Conservation (phyloP, 1,140 invertebrate species). For the Eulimnadia texana region DNA sequence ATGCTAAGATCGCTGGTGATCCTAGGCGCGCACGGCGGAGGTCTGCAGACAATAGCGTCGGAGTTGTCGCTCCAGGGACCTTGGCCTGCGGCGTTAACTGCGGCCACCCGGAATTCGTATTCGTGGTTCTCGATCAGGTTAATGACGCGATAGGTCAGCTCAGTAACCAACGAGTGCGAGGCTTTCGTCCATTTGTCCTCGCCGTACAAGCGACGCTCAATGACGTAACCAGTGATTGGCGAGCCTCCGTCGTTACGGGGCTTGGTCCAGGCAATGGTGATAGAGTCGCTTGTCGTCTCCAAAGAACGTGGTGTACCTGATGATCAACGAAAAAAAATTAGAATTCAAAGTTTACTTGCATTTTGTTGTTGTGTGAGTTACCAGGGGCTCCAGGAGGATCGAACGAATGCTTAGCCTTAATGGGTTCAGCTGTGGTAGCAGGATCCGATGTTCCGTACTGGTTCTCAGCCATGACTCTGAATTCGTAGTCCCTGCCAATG, state of each 20-base stretch:
- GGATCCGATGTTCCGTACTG: slow-evolving; percentile 90
- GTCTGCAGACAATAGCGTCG: slow-evolving; percentile 73
- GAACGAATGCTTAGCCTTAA: slow-evolving; percentile 89
- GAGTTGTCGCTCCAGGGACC: slow-evolving; percentile 81
- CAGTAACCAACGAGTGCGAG: slow-evolving; percentile 61
- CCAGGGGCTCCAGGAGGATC: slow-evolving; percentile 75
- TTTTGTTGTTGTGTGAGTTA: too few relatives aligned
- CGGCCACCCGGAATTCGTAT: slow-evolving; percentile 93
- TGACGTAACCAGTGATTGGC: slow-evolving; percentile 75
- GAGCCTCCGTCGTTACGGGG: slow-evolving; percentile 86
- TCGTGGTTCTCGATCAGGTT: slow-evolving; percentile 86
- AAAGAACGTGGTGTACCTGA: slow-evolving; percentile 56
- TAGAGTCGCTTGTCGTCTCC: slow-evolving; percentile 81
- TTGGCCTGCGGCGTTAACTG: slow-evolving; percentile 88
- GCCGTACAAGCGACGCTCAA: slow-evolving; percentile 78
- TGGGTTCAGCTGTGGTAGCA: slow-evolving; percentile 67
- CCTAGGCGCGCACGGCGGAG: slow-evolving; percentile 73
- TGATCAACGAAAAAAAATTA: background rate
- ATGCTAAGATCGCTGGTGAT: slow-evolving; percentile 86
- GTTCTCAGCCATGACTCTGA: slow-evolving; percentile 95
- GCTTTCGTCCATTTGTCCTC: slow-evolving; percentile 87
- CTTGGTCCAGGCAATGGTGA: slow-evolving; percentile 84
- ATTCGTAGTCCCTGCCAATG: slow-evolving; percentile 85
- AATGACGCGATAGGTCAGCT: slow-evolving; percentile 57
- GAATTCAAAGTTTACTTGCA: too few relatives aligned